Base-by-base conservation (phyloP, 2,797 vertebrate species). In the Lacerta viridis region DNA sequence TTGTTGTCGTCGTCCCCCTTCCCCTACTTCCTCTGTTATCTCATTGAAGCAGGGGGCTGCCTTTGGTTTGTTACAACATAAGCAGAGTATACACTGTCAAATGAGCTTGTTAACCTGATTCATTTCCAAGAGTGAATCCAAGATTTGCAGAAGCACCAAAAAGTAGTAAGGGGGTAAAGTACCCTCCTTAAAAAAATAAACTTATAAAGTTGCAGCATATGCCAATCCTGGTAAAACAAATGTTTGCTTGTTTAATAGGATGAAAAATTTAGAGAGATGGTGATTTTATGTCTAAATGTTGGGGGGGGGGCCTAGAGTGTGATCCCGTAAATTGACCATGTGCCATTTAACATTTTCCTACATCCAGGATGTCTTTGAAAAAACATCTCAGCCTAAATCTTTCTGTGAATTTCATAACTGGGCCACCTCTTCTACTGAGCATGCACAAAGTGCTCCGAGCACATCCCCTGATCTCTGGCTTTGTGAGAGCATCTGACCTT, bases 261-360 rank as follows among this genome's bases (percentile, higher is more conserved):
- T 61, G 79, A 20, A 36, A 68, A 15, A 66, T 27, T 23, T 11
- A 64, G 33, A 84, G 36, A 17, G 33, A 29, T 17, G 1, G 5
- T 61, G 46, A 33, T 78, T 17, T 46, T 68, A 1, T 86, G 20
- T 7, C 20, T 33, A 69, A n/a, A 61, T 27, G 11, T 72, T 43
- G 68, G 33, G 17, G 25, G 33, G 9, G 25, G 7, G 33, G n/a
- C n/a, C n/a, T 7, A n/a, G 29, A 79, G 11, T 15, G 25, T 36
- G 20, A 11, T 36, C 5, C 5, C 50, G 25, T 68, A 79, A 78
- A 66, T 9, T 33, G 27, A 18, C 23, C 27, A 36, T 27, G 20
- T 79, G 85, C 25, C n/a, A 84, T 92, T 85, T 93, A 68, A 87
- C 1, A 2, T 80, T 0, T 90, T 46, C 39, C 74, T 59, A 86